Percentiles rank a stretch among this genome's conserved stretches.
Conservation (phyloP, 2,113 vertebrate species). For the Galemys pyrenaicus region DNA sequence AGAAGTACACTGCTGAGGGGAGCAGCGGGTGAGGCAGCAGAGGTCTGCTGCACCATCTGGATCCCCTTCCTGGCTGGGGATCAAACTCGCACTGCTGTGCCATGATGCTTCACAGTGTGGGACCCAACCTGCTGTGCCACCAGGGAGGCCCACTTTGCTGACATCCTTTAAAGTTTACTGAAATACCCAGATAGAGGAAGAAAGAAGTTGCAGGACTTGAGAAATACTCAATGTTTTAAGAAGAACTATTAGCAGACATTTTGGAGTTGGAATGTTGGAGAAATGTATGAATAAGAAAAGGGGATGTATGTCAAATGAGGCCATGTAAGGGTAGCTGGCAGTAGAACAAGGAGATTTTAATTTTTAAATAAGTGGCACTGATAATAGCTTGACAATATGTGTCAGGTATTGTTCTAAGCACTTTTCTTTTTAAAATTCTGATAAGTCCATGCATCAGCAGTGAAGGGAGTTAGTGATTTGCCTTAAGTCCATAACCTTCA, state of each 20-base stretch:
- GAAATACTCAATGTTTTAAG: background rate
- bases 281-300: background rate
- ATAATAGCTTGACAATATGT: background rate
- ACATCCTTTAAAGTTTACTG: conserved; percentile 20
- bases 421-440: background rate
- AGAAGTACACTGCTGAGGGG: too few species aligned
- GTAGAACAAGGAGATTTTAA: background rate
- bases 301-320: background rate
- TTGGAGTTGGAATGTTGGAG: background rate
- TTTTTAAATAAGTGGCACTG: background rate
- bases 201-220: background rate
- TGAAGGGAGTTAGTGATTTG: background rate
- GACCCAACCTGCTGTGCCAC: too few species aligned
- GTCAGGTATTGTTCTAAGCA: background rate
- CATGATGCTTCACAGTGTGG: too few species aligned
- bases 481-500: background rate
- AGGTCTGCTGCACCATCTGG: too few species aligned
- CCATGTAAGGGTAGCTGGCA: background rate
- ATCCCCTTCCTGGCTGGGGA: too few species aligned
- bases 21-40: too few species aligned
- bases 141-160: too few species aligned
- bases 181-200: background rate
- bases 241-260: background rate
- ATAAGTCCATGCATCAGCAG: background rate
- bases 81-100: too few species aligned